Evolutionary conservation across 2,888 invertebrate genomes (phyloP), one percentile per base, ranked within the genome.

Genomic region (Hemithea aestivaria): DNA sequence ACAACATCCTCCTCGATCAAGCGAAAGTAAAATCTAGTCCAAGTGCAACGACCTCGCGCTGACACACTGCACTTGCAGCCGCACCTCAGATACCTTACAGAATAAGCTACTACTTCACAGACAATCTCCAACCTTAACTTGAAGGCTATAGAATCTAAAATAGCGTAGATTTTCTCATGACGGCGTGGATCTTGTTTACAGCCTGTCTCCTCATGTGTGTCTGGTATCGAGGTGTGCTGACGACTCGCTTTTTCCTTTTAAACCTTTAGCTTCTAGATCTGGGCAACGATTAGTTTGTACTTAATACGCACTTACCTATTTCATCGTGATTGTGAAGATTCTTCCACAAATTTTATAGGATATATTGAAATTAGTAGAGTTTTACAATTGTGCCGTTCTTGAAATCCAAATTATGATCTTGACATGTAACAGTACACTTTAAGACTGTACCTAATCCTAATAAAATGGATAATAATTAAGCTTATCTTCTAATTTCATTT

Each of bases 1-100:
- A 40, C 45, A 50, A 48, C 61, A 59, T 62, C 63, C 51, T 66
- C 62, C 51, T 64, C 53, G 53, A 60, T 69, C 64, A 68, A 80
- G 77, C 73, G 84, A 85, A 85, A 84, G 84, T 80, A 82, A 85
- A 84, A 83, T 81, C 65, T 65, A 56, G 67, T 61, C 34, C 35
- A 56, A 62, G 82, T 66, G 65, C 83, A 80, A 73, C 60, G 82
- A 78, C 81, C 84, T 61, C 52, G 45, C 51, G 32, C 61, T 79
- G 82, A 75, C 83, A 83, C 72, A 83, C 70, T 80, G 78, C 75
- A 74, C 80, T 75, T 66, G 64, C 58, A 45, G 61, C 57, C 58
- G 51, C 58, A 54, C 64, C 65, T 51, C 41, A 40, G 38, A 47
- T 41, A 35, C 48, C 34, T 45, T 46, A 38, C 38, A 47, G 37